Conservation (phyloP, 2,113 vertebrate genomes). For the Pogonocichla stellata region DNA sequence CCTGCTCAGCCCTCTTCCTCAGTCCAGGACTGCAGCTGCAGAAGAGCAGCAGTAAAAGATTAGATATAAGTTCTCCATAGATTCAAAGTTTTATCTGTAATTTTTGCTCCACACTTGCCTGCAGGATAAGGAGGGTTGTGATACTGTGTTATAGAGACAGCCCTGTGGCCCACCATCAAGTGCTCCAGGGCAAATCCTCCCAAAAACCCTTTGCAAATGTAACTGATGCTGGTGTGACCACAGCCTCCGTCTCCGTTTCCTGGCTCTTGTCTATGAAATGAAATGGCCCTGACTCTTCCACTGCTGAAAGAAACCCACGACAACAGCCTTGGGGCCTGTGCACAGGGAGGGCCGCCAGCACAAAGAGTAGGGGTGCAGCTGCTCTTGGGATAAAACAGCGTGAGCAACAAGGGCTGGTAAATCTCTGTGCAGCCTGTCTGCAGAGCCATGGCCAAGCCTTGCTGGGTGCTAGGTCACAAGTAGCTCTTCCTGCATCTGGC, state of each 20-base stretch:
- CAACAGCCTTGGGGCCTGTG: neutral
- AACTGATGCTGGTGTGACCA: neutral
- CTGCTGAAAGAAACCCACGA: neutral
- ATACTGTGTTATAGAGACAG: neutral
- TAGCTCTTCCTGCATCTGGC: neutral
- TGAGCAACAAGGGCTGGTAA: neutral
- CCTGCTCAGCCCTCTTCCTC: neutral
- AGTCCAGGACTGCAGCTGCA: neutral
- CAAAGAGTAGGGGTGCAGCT: neutral
- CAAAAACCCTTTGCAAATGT: neutral
- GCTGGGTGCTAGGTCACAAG: neutral
- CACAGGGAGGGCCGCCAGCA: neutral
- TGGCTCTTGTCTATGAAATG: neutral
- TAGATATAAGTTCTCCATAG: neutral
- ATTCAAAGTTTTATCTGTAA: neutral
- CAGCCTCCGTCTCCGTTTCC: neutral
- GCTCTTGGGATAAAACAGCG: neutral
- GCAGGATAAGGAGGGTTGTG: neutral
- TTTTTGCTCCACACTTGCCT: accelerated
- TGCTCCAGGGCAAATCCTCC: neutral
- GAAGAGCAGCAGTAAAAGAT: neutral
- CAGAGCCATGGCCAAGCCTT: neutral
- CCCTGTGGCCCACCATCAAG: neutral
- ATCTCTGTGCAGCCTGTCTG: neutral
- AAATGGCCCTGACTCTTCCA: neutral